A percentile compares a stretch with the other conserved stretches of the same genome.
phyloP scores from a whole-genome alignment of 2,113 vertebrate genomes.

The Saiga tatarica region DNA sequence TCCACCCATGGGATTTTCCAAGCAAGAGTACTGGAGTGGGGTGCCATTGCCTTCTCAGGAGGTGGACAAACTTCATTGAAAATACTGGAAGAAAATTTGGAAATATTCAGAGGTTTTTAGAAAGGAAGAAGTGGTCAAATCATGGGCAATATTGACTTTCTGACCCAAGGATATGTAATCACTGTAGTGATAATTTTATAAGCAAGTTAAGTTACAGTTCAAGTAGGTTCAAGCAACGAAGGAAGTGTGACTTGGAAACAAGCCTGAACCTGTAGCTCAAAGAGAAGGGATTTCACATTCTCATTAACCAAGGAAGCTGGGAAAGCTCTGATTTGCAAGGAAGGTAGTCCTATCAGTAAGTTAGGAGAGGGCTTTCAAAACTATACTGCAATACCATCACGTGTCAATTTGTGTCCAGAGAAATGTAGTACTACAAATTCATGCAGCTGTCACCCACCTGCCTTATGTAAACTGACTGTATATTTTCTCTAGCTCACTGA shows the following conservation, averaged over 20 bases:
- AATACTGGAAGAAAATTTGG: background rate
- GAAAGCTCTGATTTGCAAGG: background rate
- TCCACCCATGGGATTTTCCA: no score
- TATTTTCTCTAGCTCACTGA: background rate
- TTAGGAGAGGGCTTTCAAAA: background rate
- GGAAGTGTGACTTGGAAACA: background rate
- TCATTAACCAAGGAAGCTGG: background rate
- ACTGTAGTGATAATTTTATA: background rate
- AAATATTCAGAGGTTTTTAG: background rate
- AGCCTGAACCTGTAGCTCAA: background rate
- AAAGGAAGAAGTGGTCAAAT: background rate
- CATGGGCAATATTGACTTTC: background rate
- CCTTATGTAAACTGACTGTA: background rate
- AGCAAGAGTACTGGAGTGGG: no score
- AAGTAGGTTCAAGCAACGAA: background rate
- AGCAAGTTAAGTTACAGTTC: conserved; percentile 19
- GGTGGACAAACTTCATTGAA: background rate
- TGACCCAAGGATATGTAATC: background rate
- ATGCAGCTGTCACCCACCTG: background rate
- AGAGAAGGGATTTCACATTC: background rate
- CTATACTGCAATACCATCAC: background rate
- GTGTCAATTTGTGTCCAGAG: background rate
- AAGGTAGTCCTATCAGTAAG: background rate
- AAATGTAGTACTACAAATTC: background rate
- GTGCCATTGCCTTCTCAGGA: no score